Base-by-base conservation (phyloP, 2,888 invertebrate genomes). In the Callimorpha dominula region DNA sequence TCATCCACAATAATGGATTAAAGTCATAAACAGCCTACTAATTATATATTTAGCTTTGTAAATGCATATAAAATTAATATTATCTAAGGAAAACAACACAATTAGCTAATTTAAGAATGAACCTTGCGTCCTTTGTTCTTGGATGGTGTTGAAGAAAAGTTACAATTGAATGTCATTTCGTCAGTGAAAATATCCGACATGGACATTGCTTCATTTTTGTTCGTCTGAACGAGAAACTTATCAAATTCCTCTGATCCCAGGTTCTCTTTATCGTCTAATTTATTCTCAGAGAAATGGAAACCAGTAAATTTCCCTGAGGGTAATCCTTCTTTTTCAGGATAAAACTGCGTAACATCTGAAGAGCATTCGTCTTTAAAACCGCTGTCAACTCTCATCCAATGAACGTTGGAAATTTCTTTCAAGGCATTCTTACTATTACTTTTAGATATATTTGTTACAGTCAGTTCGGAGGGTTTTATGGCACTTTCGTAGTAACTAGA, bases 401-500 rank as follows among this genome's bases (percentile, higher is more conserved):
- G 90, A 17, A 92, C 87, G 78, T 95, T 95, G n/a, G 95, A 94
- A 77, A 94, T 93, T 83, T 95, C 95, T 83, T 92, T 94, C 74
- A 95, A 87, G 40, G 88, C 93, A 75, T 87, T 89, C 78, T 91
- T 91, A 76, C 79, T 86, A 74, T 83, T 88, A 64, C 73, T 80
- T 72, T 89, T 90, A 4, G 92, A 89, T 70, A 87, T 70, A 77
- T 91, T 90, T 46, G 94, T 93, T 65, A 94, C 90, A 43, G 95
- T 95, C 78, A 95, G 81, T 84, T 95, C 95, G n/a, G 95, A 95
- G 54, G 94, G 94, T 87, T 94, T 95, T 93, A 95, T 95, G 91
- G 95, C 94, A 92, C 95, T 94, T 86, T 95, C 94, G 73, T 95
- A 95, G 79, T 95, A 95, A 89, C 95, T 95, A 82, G 94, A 94